Percentiles rank a stretch among this genome's conserved stretches.
These are phyloP conservation scores for Pachyuromys duprasi DNA, from an alignment of 2,797 vertebrate species.

Conservation along the genomic window DNA sequence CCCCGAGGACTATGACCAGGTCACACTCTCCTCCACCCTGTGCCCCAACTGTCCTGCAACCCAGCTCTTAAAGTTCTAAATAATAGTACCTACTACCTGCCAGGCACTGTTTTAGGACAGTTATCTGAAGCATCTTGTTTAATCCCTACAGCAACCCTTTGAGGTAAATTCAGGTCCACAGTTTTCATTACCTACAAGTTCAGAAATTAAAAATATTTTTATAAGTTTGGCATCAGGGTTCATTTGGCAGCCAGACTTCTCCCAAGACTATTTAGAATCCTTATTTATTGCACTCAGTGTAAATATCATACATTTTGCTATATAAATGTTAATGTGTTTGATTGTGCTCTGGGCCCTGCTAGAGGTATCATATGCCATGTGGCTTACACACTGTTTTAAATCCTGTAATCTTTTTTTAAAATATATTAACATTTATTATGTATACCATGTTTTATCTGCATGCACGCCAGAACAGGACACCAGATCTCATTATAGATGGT, in stretches of 20 bases:
- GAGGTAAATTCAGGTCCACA: not conserved
- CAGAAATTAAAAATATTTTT: constrained; percentile 52
- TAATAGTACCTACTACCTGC: not conserved
- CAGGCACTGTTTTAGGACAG: constrained; percentile 31
- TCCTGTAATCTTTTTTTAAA: constrained; percentile 53
- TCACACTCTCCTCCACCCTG: constrained; percentile 78
- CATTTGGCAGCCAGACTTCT: constrained; percentile 16
- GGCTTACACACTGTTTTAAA: constrained; percentile 40
- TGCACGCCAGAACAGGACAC: too few relatives aligned
- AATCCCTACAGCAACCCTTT: not conserved
- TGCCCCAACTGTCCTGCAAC: not conserved
- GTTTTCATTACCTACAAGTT: constrained; percentile 39
- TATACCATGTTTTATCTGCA: too few relatives aligned
- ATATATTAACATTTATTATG: too few relatives aligned
- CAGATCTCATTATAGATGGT: too few relatives aligned
- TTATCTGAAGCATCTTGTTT: not conserved
- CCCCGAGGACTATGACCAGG: constrained; percentile 95
- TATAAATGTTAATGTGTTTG: constrained; percentile 60
- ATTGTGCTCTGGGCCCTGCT: not conserved
- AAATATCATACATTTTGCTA: constrained; percentile 53
- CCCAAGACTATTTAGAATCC: constrained; percentile 22
- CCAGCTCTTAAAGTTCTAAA: constrained; percentile 39
- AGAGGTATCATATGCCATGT: not conserved
- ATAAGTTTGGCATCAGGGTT: constrained; percentile 26
- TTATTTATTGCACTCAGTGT: constrained; percentile 10